A percentile compares a stretch with the other conserved stretches of the same genome.
Conservation (phyloP, 1,140 invertebrate species). For the Nymphalis io region DNA sequence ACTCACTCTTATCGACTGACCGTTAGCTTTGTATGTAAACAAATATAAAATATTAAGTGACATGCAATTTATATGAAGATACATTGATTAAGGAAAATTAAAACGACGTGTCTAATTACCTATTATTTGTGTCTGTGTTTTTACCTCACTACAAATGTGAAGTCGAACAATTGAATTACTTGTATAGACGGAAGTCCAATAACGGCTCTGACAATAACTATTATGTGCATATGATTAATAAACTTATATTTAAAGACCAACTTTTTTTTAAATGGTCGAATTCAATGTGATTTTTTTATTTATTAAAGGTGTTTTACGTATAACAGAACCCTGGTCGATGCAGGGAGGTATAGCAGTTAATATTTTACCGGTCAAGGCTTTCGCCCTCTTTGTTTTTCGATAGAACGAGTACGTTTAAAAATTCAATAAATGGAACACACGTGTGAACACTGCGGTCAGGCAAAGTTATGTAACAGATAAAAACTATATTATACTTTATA, state of each 20-base stretch:
- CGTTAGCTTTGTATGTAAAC: constrained; percentile 34
- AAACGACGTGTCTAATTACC: constrained; percentile 2
- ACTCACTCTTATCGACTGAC: constrained; percentile 53
- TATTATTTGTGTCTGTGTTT: constrained; percentile 10
- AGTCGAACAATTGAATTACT: constrained; percentile 9
- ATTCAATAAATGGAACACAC: constrained; percentile 3
- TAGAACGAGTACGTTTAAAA: constrained; percentile 9
- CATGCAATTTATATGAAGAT: constrained; percentile 9
- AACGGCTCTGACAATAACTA: neutral
- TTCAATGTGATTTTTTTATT: neutral
- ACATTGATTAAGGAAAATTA: neutral
- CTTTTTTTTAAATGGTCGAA: neutral
- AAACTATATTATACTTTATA: neutral
- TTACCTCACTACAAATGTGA: neutral
- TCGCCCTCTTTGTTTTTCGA: neutral
- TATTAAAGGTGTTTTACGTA: neutral
- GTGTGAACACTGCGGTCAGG: neutral
- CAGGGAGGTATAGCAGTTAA: constrained; percentile 19
- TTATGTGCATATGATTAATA: neutral
- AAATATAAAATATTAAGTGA: constrained; percentile 23
- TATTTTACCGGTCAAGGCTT: constrained; percentile 29
- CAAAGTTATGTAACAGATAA: neutral
- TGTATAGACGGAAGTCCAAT: neutral
- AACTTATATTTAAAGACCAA: neutral
- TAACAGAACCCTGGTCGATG: neutral